Evolutionary conservation across 64 coral and sea anemone species (phyloP).

Genomic region (Astreopora myriophthalma): DNA sequence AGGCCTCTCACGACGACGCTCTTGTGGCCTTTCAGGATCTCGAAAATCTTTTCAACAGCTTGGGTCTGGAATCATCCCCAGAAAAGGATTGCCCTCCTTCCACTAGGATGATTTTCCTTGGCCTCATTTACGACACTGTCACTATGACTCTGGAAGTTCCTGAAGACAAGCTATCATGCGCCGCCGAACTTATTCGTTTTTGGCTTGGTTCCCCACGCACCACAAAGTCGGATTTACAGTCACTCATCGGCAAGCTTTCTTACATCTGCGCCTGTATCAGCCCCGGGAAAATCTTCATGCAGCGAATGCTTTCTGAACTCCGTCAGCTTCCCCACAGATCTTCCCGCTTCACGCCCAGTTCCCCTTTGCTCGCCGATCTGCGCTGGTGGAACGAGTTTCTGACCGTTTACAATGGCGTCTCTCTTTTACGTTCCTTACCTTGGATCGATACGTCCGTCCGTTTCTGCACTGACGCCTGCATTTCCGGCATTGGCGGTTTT

Average conservation of each 20-base stretch:
- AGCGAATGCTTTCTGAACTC: conserved; percentile 6
- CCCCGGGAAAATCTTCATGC: conserved; percentile 39
- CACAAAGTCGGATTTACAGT: conserved; percentile 25
- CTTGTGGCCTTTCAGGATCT: not conserved
- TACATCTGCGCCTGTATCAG: conserved; percentile 32
- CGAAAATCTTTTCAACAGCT: not conserved
- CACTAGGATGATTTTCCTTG: not conserved
- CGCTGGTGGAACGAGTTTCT: not conserved
- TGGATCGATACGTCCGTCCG: not conserved
- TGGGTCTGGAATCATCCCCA: conserved; percentile 38
- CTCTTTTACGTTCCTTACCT: not conserved
- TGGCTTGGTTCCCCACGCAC: not conserved
- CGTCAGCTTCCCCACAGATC: not conserved
- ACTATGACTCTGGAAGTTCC: conserved; percentile 15
- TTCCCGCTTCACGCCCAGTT: not conserved
- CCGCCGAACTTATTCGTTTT: not conserved
- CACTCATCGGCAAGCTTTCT: conserved; percentile 23
- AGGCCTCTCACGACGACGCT: not conserved
- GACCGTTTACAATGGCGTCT: conserved; percentile 21
- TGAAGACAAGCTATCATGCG: not conserved
- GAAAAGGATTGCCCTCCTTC: conserved; percentile 34
- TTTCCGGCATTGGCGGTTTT: not conserved
- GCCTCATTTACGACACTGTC: conserved; percentile 8
- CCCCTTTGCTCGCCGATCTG: not conserved
- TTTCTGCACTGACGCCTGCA: conserved; percentile 13